Percentiles rank a stretch among this genome's conserved stretches.
Conservation (phyloP, 2,797 vertebrate genomes). For the Sylvia borin region DNA sequence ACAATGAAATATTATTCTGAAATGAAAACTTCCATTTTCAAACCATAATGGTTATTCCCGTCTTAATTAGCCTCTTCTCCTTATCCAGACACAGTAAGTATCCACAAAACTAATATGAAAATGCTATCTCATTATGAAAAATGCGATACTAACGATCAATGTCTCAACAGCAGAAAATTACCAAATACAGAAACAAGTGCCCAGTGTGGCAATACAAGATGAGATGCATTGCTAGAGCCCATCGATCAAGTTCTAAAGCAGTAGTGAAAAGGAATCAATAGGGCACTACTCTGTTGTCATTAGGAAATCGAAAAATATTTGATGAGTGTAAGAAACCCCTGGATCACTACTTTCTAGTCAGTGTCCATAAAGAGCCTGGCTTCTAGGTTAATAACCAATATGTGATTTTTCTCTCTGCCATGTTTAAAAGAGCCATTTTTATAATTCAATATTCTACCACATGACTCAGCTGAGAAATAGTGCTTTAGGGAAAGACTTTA, state of each 20-base stretch:
- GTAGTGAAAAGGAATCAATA: not conserved
- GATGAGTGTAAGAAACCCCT: not conserved
- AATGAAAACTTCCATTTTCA: not conserved
- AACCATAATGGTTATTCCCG: not conserved
- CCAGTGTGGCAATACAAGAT: not conserved
- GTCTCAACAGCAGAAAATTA: not conserved
- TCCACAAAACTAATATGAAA: not conserved
- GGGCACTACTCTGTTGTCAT: not conserved
- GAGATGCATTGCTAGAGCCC: not conserved
- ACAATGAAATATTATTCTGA: not conserved
- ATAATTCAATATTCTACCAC: not conserved
- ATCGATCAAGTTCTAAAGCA: not conserved
- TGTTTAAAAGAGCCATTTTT: not conserved
- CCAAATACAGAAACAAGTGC: not conserved
- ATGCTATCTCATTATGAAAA: not conserved
- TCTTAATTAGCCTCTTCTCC: not conserved
- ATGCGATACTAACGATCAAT: not conserved
- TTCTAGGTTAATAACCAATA: not conserved
- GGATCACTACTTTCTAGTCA: not conserved
- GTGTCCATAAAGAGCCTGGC: not conserved
- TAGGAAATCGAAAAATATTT: not conserved
- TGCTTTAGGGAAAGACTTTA: not conserved
- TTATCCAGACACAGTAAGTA: not conserved
- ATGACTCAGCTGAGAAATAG: not conserved
- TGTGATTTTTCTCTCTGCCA: not conserved